Evolutionary conservation across 30 jellyfish, hydroid and myxozoan species (phyloP), one percentile per base, ranked within the genome.

Genomic region (Aurelia sp.): DNA sequence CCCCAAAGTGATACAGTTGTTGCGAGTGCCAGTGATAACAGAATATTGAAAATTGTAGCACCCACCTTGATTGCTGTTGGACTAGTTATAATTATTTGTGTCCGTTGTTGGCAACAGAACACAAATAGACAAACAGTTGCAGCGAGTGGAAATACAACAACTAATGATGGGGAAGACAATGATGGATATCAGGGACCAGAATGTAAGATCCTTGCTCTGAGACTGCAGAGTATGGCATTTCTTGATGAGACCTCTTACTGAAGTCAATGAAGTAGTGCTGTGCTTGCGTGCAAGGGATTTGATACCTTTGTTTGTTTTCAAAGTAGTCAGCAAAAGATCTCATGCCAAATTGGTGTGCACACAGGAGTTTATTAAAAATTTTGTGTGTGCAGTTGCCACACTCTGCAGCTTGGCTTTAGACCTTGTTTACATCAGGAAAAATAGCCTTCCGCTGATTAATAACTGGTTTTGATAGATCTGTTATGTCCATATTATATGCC

Each of bases 71-170:
- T 76, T 20, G 86, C 86, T 44, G 77, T 60, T 6, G 86, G 86
- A 40, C 11, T 76, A 30, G 16, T 76, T 13, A 30, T 41, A 7
- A 60, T 76, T 16, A 19, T 76, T 31, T 13, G 66, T 12, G 35
- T 76, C 17, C 62, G 76, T 13, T 76, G 86, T 60, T 76, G 86
- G 86, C 76, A 76, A 53, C 86, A 76, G 60, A 44, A 64, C 44
- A 11, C 76, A 13, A 13, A 20, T 13, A 22, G 33, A 8, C 18
- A 16, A 3, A 21, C 76, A 13, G 51, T 22, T 60, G 48, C 33
- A 17, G 73, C n/a, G 3, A 19, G 53, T 16, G 69, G 16, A 76
- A n/a, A n/a, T n/a, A 18, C 41, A 18, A 20, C 74, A 21, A 44
- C 55, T 7, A 67, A 10, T 1, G 50, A 22, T 21, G 86, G 76